phyloP scores from a whole-genome alignment of 2,113 vertebrate species.

The Cynocephalus volans region DNA sequence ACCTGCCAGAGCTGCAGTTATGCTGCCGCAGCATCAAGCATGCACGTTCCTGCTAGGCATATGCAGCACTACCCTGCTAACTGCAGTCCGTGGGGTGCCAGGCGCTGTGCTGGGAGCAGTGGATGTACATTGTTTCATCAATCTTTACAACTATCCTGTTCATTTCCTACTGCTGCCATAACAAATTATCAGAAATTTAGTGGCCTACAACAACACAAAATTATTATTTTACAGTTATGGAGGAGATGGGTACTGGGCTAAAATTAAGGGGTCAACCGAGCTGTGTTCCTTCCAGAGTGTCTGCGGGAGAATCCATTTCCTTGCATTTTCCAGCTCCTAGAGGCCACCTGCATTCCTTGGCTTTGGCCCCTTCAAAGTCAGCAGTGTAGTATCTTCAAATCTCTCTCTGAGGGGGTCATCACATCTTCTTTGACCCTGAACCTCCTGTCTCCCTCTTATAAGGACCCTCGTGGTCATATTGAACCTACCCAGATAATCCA shows the following conservation, averaged over 20 bases:
- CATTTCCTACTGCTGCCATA: background rate
- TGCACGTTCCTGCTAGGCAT: background rate
- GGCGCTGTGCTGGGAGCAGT: background rate
- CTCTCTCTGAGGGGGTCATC: background rate
- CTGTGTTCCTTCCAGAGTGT: background rate
- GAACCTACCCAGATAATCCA: background rate
- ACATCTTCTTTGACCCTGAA: background rate
- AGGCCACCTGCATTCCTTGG: background rate
- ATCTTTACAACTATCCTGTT: background rate
- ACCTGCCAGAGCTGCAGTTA: background rate
- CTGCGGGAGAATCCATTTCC: background rate
- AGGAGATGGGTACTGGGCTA: background rate
- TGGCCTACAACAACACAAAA: background rate
- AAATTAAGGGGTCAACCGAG: background rate
- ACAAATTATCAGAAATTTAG: background rate
- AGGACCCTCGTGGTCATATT: background rate
- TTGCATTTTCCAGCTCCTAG: too few species aligned
- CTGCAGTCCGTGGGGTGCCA: background rate
- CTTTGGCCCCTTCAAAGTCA: background rate
- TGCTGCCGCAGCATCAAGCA: background rate
- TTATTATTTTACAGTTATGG: background rate
- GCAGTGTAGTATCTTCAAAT: fast-evolving
- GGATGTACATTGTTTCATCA: fast-evolving
- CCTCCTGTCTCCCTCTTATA: too few species aligned
- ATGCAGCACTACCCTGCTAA: background rate